Evolutionary conservation across 2,797 vertebrate genomes (phyloP).

Genomic region (Sternarchorhynchus goeldii): DNA sequence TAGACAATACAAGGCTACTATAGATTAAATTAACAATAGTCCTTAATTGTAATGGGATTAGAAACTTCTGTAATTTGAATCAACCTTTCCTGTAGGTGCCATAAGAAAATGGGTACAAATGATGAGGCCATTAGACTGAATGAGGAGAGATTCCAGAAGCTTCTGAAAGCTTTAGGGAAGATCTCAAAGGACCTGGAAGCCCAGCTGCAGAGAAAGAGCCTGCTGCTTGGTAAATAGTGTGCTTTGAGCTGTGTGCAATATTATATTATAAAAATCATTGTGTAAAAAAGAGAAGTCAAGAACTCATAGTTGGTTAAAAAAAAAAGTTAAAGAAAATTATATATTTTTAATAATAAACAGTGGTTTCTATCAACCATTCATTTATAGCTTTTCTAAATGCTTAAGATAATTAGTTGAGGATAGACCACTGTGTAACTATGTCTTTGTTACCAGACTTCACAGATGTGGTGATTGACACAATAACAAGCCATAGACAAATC

Average conservation of each 20-base stretch:
- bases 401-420: not conserved
- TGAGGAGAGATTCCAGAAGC: slow-evolving; percentile 67
- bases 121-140: slow-evolving; percentile 70
- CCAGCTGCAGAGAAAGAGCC: slow-evolving; percentile 72
- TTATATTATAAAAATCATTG: no score
- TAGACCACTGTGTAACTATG: not conserved
- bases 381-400: not conserved
- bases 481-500: slow-evolving; percentile 69
- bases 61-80: not conserved
- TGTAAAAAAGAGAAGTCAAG: no score
- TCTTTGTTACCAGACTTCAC: slow-evolving; percentile 61
- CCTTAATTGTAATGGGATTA: not conserved
- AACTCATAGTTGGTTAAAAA: no score
- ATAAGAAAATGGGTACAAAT: slow-evolving; percentile 62
- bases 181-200: slow-evolving; percentile 68
- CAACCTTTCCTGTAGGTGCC: slow-evolving; percentile 55
- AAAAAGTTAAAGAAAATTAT: no score
- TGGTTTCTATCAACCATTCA: no score
- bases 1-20: no score
- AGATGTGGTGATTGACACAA: slow-evolving; percentile 65
- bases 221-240: slow-evolving; percentile 67
- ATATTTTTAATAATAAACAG: no score
- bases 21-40: not conserved
- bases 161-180: slow-evolving; percentile 67
- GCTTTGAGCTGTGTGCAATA: not conserved